A percentile compares a stretch with the other conserved stretches of the same genome.
phyloP scores from a whole-genome alignment of 2,113 vertebrate species.

The Cyprinodon tularosa region DNA sequence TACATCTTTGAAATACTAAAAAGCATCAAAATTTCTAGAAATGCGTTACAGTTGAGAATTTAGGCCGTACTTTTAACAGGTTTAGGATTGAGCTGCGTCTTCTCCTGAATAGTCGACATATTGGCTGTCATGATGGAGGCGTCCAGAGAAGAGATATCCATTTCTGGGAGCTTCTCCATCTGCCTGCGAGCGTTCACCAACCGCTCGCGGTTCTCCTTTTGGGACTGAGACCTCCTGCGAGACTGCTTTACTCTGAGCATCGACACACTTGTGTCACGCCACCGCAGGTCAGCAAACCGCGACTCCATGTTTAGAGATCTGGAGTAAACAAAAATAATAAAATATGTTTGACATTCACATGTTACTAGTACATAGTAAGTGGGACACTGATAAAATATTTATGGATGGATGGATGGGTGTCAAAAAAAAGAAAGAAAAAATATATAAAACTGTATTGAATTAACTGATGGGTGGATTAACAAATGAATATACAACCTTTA shows the following conservation, averaged over 20 bases:
- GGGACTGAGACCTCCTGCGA: conserved; percentile 83
- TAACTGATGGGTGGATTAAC: too few relatives aligned
- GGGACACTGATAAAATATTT: too few relatives aligned
- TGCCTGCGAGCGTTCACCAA: conserved; percentile 83
- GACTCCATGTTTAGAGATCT: conserved; percentile 73
- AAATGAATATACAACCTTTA: too few relatives aligned
- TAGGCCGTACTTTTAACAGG: conserved; percentile 50
- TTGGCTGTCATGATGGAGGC: conserved; percentile 41
- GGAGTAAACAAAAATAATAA: background rate
- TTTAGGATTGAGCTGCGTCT: conserved; percentile 19
- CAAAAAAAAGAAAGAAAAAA: too few relatives aligned
- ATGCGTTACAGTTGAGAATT: background rate
- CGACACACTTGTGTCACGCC: conserved; percentile 85
- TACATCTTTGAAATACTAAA: background rate
- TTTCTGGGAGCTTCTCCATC: conserved; percentile 75
- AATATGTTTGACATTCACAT: background rate
- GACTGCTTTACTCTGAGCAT: conserved; percentile 86
- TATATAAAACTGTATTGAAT: too few relatives aligned
- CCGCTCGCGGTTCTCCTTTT: conserved; percentile 89
- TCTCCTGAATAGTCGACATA: conserved; percentile 54
- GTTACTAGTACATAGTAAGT: background rate
- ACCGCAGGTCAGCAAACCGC: conserved; percentile 80
- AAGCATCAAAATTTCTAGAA: background rate
- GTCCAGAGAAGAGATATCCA: conserved; percentile 64
- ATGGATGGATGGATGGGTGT: too few relatives aligned